phyloP scores from a whole-genome alignment of 2,888 invertebrate genomes.

The Cacoxenus indagator region DNA sequence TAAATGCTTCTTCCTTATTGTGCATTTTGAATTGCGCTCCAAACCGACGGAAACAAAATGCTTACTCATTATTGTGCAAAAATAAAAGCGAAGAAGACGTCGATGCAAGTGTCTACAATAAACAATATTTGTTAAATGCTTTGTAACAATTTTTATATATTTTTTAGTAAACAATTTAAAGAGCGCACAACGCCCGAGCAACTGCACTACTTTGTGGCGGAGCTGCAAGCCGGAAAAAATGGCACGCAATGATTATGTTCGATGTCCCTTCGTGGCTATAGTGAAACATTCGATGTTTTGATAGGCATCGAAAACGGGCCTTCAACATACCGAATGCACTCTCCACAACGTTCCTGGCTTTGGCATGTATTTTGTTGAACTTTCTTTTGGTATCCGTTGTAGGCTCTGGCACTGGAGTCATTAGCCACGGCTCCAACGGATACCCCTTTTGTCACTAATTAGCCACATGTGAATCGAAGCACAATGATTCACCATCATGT shows the following conservation, averaged over 20 bases:
- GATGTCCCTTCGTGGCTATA: slow-evolving; percentile 24
- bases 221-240: too few species aligned
- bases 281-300: slow-evolving; percentile 23
- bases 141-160: too few species aligned
- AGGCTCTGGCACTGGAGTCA: slow-evolving; percentile 21
- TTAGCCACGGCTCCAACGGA: slow-evolving; percentile 28
- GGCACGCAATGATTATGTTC: slow-evolving; percentile 25
- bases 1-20: too few species aligned
- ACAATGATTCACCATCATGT: slow-evolving; percentile 13
- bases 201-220: too few species aligned
- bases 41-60: too few species aligned
- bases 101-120: too few species aligned
- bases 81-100: too few species aligned
- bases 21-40: too few species aligned
- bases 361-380: slow-evolving; percentile 30
- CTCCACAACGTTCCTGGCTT: slow-evolving; percentile 19
- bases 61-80: too few species aligned
- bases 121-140: too few species aligned
- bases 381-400: not conserved
- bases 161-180: too few species aligned
- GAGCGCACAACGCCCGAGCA: too few species aligned
- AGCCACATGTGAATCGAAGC: slow-evolving; percentile 19
- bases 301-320: slow-evolving; percentile 25
- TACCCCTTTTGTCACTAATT: slow-evolving; percentile 25
- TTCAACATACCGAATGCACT: slow-evolving; percentile 30